Base-by-base conservation (phyloP, 2,888 invertebrate species). In the Meteorus colon region DNA sequence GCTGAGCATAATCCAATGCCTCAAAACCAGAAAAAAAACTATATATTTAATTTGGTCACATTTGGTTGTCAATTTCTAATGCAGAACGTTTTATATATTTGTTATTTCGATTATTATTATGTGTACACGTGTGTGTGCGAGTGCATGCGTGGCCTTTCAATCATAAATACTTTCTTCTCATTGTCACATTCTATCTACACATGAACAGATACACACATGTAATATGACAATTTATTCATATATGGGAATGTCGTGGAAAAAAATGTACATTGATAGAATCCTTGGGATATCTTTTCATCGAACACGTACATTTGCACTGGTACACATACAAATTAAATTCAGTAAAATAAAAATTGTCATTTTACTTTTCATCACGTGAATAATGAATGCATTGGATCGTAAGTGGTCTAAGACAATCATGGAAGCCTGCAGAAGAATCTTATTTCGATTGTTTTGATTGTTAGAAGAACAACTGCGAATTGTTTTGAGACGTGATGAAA, bases 91-190 rank as follows among this genome's bases (percentile, higher is more conserved):
- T 74, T 77, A 76, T 75, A 45, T 67, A 76, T 79, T 68, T 55
- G 63, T 77, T 70, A 75, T 77, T 69, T 74, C 1, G 31, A 68
- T 55, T 74, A 75, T 55, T 74, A 75, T 78, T 68, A 65, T 76
- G 69, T 75, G 78, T 77, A 79, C 84, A 84, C 77, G 80, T 85
- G 82, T 82, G 86, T 84, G 84, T 86, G 83, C 82, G 85, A 82
- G 84, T 87, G 87, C 86, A 85, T 87, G 87, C 84, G 82, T 85
- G 85, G 85, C 80, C 83, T 82, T 82, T 80, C 77, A 83, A 51
- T 75, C 65, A 67, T 66, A 55, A 45, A 66, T 71, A 45, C 29
- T 65, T 75, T 34, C 14, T 66, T n/a, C 37, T 37, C 16, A 14
- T n/a, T 37, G 1, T 19, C 37, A n/a, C 37, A n/a, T 41, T 65